Evolutionary conservation across 2,888 invertebrate genomes (phyloP), one percentile per base, ranked within the genome.

Genomic region (Leptura quadrifasciata): DNA sequence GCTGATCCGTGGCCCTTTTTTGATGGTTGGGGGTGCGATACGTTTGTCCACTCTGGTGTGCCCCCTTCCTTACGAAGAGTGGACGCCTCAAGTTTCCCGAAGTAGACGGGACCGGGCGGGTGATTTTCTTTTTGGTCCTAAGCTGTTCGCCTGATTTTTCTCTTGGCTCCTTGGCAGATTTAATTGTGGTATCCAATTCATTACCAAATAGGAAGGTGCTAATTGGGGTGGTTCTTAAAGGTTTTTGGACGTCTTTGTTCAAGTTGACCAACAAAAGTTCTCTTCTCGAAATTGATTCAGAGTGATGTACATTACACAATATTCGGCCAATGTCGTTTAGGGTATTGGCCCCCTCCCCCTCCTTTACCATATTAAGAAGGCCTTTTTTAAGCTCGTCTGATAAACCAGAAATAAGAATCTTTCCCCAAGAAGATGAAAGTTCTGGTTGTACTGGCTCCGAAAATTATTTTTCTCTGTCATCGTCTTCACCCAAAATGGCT

Each of bases 81-180:
- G n/a, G n/a, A n/a, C n/a, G n/a, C n/a, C 12, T 54, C 12, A 54
- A 12, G 54, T 54, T 54, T 54, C 54, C 54, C 54, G 54, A 54
- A n/a, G 12, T 12, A 54, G 4, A 54, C 3, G 54, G 54, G 12
- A 4, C 4, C 12, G 9, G 9, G 4, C n/a, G 12, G 6, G n/a
- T 54, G 54, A 12, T 8, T n/a, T 54, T 54, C 6, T 54, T 54
- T 54, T n/a, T 8, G n/a, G n/a, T 12, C n/a, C n/a, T 54, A 12
- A 54, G n/a, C 17, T 54, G 54, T 12, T 54, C 6, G n/a, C 54
- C n/a, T 8, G 54, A 54, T 12, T 54, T 54, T 54, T 54, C 54
- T n/a, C n/a, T n/a, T n/a, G 17, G 12, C 4, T 54, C 54, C 54
- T 54, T 54, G n/a, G 54, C 54, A 8, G 54, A 4, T 17, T 54